These are phyloP conservation scores for Hydractinia symbiolongicarpus DNA, from an alignment of 30 jellyfish, hydroid and myxozoan species.

Conservation along the genomic window DNA sequence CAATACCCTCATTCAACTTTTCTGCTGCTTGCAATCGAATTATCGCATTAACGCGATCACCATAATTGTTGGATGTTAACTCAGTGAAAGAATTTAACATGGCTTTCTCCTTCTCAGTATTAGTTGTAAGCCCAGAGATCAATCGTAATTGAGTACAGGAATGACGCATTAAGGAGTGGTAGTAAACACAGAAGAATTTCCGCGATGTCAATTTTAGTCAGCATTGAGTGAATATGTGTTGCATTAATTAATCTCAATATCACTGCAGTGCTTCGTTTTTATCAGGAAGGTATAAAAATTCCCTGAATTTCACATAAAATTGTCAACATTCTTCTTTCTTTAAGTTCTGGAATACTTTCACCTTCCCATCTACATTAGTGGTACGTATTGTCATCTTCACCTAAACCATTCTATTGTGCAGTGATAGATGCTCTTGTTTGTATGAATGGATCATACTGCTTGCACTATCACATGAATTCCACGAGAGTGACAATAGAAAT, in stretches of 20 bases:
- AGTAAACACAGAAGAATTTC: no score
- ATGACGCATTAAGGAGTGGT: constrained; percentile 9
- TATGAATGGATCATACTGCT: no score
- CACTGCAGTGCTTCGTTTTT: not conserved
- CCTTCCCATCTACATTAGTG: no score
- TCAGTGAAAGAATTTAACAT: no score
- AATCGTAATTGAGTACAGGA: constrained; percentile 6
- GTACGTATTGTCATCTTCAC: no score
- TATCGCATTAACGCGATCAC: not conserved
- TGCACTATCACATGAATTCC: no score
- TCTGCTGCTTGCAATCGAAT: not conserved
- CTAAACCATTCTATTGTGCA: no score
- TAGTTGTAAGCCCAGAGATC: constrained; percentile 11
- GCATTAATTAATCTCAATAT: not conserved
- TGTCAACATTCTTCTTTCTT: not conserved
- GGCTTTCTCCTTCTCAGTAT: constrained; percentile 20
- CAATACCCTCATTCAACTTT: no score
- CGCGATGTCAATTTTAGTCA: not conserved
- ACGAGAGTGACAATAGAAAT: no score
- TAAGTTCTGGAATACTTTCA: not conserved
- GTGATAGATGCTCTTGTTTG: no score
- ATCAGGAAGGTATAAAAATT: not conserved
- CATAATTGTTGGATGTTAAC: not conserved
- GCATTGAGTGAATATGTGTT: constrained; percentile 10
- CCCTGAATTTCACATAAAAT: constrained; percentile 11